These are phyloP conservation scores for Arnoldichthys spilopterus DNA, from an alignment of 2,797 vertebrate species.

Conservation along the genomic window DNA sequence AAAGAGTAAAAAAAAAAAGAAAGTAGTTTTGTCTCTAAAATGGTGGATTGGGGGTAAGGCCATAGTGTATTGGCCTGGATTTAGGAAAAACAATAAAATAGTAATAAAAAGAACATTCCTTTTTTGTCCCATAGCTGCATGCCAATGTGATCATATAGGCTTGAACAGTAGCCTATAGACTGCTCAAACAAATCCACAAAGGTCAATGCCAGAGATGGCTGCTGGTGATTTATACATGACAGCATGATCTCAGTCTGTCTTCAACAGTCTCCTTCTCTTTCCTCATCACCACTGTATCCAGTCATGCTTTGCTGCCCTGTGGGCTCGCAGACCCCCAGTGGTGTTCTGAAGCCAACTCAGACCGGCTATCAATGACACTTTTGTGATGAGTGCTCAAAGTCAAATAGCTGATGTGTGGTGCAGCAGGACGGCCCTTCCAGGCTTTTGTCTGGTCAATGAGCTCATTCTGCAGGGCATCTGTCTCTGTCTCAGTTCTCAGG, in stretches of 20 bases:
- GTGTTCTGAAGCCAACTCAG: conserved; percentile 39
- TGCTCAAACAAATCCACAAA: conserved; percentile 15
- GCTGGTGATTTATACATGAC: conserved; percentile 24
- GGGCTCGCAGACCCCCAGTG: conserved; percentile 34
- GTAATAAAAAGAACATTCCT: not conserved
- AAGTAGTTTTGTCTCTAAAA: not conserved
- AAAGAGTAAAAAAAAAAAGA: not conserved
- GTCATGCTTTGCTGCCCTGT: conserved; percentile 43
- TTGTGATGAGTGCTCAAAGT: conserved; percentile 56
- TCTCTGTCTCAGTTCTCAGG: conserved; percentile 49
- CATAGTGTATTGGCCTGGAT: not conserved
- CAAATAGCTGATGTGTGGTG: conserved; percentile 46
- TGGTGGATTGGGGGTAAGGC: not conserved
- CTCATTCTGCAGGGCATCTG: conserved; percentile 47
- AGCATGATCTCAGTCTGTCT: conserved; percentile 33
- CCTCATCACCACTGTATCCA: conserved; percentile 31
- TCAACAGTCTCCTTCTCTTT: conserved; percentile 35
- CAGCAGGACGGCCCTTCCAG: conserved; percentile 39
- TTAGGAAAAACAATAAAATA: not conserved
- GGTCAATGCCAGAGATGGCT: conserved; percentile 4
- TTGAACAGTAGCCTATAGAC: not conserved
- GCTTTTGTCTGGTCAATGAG: conserved; percentile 55
- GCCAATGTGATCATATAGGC: not conserved
- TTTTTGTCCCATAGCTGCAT: not conserved
- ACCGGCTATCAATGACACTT: conserved; percentile 59